Percentiles rank a stretch among this genome's conserved stretches.
phyloP scores from a whole-genome alignment of 2,888 invertebrate species.

The Oxycera nigricornis region DNA sequence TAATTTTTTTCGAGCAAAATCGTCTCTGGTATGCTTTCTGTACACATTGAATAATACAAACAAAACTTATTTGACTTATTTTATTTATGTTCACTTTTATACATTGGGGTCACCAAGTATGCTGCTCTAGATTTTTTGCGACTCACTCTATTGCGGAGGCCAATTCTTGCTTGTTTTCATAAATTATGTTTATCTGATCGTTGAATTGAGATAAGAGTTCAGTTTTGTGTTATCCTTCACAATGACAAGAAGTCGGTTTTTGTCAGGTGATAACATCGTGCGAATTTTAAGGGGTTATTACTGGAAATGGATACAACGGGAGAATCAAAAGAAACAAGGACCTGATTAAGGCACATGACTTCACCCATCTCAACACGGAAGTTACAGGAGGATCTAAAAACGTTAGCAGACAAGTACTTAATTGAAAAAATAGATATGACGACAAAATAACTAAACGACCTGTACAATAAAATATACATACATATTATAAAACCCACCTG shows the following conservation, averaged over 20 bases:
- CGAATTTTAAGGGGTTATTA: too few relatives aligned
- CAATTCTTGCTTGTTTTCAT: background rate
- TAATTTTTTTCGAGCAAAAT: background rate
- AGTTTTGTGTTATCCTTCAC: conserved; percentile 4
- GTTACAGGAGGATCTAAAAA: too few relatives aligned
- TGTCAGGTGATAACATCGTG: background rate
- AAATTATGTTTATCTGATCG: conserved; percentile 5
- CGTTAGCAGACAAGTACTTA: too few relatives aligned
- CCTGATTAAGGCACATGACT: too few relatives aligned
- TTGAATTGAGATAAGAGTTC: conserved; percentile 8
- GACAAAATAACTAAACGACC: too few relatives aligned
- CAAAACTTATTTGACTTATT: background rate
- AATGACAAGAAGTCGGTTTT: background rate
- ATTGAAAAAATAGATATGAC: too few relatives aligned
- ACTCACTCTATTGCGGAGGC: background rate
- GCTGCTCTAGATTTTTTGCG: background rate
- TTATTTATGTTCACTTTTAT: background rate
- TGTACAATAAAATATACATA: too few relatives aligned
- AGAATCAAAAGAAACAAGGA: too few relatives aligned
- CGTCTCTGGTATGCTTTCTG: background rate
- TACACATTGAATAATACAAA: background rate
- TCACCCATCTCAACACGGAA: too few relatives aligned
- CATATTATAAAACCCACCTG: too few relatives aligned
- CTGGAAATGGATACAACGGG: too few relatives aligned
- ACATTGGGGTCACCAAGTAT: background rate